phyloP scores from a whole-genome alignment of 2,888 invertebrate species.

The Andrena camellia region DNA sequence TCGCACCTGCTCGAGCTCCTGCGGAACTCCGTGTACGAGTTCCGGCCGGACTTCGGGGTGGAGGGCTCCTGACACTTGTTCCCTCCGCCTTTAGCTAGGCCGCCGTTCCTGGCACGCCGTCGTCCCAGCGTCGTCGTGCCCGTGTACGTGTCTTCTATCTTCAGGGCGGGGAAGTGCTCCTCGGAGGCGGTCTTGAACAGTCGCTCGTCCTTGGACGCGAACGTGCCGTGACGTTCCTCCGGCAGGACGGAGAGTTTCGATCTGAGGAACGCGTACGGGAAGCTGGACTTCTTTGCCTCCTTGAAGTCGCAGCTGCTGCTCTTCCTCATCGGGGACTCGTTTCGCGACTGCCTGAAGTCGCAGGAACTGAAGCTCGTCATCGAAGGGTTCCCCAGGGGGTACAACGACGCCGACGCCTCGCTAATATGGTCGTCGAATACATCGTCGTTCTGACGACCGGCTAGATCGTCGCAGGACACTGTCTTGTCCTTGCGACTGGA shows the following conservation, averaged over 20 bases:
- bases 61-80: conserved; percentile 67
- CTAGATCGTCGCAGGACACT: conserved; percentile 82
- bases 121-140: conserved; percentile 83
- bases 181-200: conserved; percentile 88
- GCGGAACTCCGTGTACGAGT: conserved; percentile 79
- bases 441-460: conserved; percentile 71
- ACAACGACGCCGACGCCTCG: conserved; percentile 25
- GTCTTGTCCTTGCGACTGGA: conserved; percentile 81
- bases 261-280: conserved; percentile 92
- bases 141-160: conserved; percentile 80
- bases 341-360: conserved; percentile 75
- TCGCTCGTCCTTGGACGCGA: conserved; percentile 84
- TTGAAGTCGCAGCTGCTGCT: conserved; percentile 83
- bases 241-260: conserved; percentile 92
- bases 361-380: conserved; percentile 75
- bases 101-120: conserved; percentile 74
- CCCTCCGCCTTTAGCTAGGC: conserved; percentile 29
- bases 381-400: conserved; percentile 48
- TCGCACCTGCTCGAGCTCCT: conserved; percentile 71
- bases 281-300: conserved; percentile 88
- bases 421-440: conserved; percentile 66
- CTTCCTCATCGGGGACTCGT: conserved; percentile 77
- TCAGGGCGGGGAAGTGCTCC: conserved; percentile 86
- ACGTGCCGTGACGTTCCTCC: conserved; percentile 87
- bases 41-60: conserved; percentile 69